Evolutionary conservation across 92 coral and sea anemone genomes (phyloP).

Genomic region (Palythoa heliodiscus): DNA sequence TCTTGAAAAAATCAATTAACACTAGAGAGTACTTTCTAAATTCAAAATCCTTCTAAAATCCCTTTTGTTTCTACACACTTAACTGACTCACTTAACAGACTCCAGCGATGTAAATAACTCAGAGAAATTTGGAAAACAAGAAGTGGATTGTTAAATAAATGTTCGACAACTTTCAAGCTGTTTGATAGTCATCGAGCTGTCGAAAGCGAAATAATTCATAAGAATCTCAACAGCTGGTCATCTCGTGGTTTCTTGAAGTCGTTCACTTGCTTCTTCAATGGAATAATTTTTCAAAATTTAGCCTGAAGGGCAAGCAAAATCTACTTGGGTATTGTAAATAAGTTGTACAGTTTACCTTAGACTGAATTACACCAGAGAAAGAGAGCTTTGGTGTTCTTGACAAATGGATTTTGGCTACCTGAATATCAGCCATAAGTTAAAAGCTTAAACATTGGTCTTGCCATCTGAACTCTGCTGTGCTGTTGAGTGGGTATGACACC

Average conservation of each 20-base stretch:
- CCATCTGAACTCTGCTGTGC: slow-evolving; percentile 24
- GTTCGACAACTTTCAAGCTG: slow-evolving; percentile 26
- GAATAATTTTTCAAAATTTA: slow-evolving; percentile 9
- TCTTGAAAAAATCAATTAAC: slow-evolving; percentile 49
- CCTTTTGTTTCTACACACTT: slow-evolving; percentile 28
- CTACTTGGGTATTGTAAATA: background rate
- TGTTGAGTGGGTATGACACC: background rate
- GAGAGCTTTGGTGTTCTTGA: slow-evolving; percentile 17
- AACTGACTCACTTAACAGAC: slow-evolving; percentile 20
- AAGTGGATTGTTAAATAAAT: slow-evolving; percentile 19
- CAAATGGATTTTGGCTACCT: slow-evolving; percentile 1
- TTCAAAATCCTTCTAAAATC: background rate
- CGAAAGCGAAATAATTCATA: slow-evolving; percentile 35
- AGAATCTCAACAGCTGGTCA: slow-evolving; percentile 45
- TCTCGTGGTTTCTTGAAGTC: slow-evolving; percentile 31
- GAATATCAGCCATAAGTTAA: slow-evolving; percentile 24
- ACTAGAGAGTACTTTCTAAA: slow-evolving; percentile 6
- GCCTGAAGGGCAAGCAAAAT: background rate
- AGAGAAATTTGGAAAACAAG: slow-evolving; percentile 6
- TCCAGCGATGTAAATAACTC: slow-evolving; percentile 24
- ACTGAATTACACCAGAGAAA: slow-evolving; percentile 17
- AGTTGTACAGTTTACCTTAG: slow-evolving; percentile 21
- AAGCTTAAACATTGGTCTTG: slow-evolving; percentile 11
- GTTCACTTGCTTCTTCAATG: slow-evolving; percentile 29
- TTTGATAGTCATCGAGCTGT: slow-evolving; percentile 24